These are phyloP conservation scores for Heliconius cydno DNA, from an alignment of 2,888 invertebrate species.

Conservation along the genomic window DNA sequence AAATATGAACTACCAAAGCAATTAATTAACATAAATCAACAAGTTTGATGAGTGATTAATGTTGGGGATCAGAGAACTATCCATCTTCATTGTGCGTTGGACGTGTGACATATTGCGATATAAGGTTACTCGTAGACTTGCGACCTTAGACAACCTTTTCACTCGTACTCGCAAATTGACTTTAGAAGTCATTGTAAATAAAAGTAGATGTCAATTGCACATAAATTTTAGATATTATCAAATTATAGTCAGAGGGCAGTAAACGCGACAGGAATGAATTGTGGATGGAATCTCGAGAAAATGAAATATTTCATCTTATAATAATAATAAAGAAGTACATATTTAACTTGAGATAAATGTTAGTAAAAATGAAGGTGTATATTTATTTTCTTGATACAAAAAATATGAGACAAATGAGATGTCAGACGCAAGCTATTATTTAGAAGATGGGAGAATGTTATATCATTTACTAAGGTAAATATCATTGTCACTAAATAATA, in stretches of 20 bases:
- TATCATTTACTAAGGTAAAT: conserved; percentile 3
- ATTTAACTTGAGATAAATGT: not conserved
- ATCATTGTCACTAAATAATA: not conserved
- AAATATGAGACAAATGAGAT: not conserved
- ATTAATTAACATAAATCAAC: conserved; percentile 9
- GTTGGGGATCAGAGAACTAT: conserved; percentile 10
- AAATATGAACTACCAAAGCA: not conserved
- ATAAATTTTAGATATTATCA: not conserved
- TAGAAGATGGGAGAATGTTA: not conserved
- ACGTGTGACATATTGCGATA: not conserved
- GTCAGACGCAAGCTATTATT: conserved; percentile 11
- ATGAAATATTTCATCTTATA: not conserved
- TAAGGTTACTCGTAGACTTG: not conserved
- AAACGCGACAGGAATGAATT: no score
- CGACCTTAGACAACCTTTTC: not conserved
- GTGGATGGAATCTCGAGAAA: no score
- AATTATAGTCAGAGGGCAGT: not conserved
- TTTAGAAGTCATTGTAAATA: not conserved
- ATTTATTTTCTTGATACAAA: conserved; percentile 1
- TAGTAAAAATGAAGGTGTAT: not conserved
- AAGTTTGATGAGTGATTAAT: conserved; percentile 16
- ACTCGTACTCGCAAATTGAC: not conserved
- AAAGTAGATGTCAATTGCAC: not conserved
- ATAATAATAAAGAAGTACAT: not conserved
- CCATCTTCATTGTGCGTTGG: conserved; percentile 25